Percentiles rank a stretch among this genome's conserved stretches.
phyloP scores from a whole-genome alignment of 2,797 vertebrate species.

The Xiphophorus birchmanni region DNA sequence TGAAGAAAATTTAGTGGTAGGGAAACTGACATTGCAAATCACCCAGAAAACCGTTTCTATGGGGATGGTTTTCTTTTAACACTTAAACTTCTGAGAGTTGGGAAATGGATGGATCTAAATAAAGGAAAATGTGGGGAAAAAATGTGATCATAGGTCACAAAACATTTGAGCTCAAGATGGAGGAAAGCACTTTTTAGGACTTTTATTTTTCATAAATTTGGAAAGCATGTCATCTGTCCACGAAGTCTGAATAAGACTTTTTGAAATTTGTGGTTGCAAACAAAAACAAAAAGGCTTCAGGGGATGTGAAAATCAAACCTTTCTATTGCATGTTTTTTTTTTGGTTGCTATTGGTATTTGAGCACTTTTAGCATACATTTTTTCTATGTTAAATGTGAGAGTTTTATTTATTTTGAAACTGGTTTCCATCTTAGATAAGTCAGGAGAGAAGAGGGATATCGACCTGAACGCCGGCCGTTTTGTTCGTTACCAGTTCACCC shows the following conservation, averaged over 20 bases:
- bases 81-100: not conserved
- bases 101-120: not conserved
- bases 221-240: not conserved
- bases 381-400: not conserved
- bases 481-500: slow-evolving; percentile 97
- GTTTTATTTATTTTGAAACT: slow-evolving; percentile 2
- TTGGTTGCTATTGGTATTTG: not conserved
- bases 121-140: not conserved
- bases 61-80: not conserved
- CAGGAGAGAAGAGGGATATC: slow-evolving; percentile 87
- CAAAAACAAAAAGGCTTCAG: not conserved
- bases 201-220: not conserved
- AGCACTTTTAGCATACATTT: not conserved
- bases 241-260: not conserved
- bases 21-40: not conserved
- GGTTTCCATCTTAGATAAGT: slow-evolving; percentile 80
- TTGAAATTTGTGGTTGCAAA: not conserved
- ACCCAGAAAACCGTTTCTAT: not conserved
- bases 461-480: slow-evolving; percentile 95
- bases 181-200: not conserved
- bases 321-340: not conserved
- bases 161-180: not conserved
- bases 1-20: not conserved
- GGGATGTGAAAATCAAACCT: not conserved
- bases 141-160: not conserved